Percentiles rank a stretch among this genome's conserved stretches.
Evolutionary conservation across 2,888 invertebrate genomes (phyloP).

Genomic region (Sipha maydis): DNA sequence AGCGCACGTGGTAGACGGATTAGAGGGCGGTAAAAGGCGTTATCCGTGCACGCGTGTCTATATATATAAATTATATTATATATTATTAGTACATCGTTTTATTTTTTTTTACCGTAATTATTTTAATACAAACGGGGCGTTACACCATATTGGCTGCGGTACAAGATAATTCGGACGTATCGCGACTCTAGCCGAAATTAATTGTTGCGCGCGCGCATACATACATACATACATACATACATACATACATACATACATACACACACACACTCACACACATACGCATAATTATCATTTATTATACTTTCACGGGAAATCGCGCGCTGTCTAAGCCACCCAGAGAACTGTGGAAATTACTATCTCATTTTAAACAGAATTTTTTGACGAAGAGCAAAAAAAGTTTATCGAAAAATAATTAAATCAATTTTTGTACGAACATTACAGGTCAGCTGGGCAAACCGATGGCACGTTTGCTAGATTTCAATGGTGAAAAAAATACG

Average conservation of each 20-base stretch:
- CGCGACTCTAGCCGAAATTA: neutral
- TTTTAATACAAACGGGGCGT: conserved; percentile 24
- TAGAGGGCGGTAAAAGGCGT: conserved; percentile 33
- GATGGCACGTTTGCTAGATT: no score
- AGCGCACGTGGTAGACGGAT: neutral
- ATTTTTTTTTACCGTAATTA: neutral
- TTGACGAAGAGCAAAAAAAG: no score
- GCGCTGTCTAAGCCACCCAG: neutral
- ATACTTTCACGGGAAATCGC: neutral
- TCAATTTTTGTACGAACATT: no score
- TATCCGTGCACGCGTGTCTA: neutral
- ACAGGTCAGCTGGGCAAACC: no score
- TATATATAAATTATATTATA: neutral
- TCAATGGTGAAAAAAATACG: no score
- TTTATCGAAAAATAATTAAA: no score
- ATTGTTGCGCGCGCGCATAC: neutral
- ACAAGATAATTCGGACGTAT: neutral
- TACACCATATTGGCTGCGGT: neutral
- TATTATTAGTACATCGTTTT: neutral
- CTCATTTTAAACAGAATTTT: no score
- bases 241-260: no score
- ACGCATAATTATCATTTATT: neutral
- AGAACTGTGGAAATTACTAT: neutral
- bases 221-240: no score
- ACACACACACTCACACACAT: no score